Base-by-base conservation (phyloP, 53 echinoderm and acorn worm genomes). In the Paelopatides confundens region DNA sequence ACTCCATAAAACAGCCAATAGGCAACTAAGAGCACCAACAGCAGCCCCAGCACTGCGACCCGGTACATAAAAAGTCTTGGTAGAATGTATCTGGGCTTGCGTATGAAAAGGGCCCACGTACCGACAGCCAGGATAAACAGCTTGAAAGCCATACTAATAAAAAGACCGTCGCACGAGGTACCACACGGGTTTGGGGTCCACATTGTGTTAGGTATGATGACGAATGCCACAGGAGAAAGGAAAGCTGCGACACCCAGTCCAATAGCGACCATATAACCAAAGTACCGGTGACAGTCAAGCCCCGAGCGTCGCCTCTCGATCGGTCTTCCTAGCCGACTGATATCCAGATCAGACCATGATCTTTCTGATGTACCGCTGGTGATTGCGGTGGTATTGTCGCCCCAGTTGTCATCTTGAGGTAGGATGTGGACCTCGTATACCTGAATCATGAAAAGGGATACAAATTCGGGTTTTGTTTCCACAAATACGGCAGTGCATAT, bases 331-430 rank as follows among this genome's bases (percentile, higher is more conserved):
- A 98, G 85, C 7, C 92, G 88, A 27, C 94, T 87, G 28, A 95
- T 90, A 67, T 95, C 98, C 29, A 95, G 95, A 33, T 93, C 88
- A 23, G 98, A 98, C 77, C 85, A 85, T 31, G 95, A 95, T 24
- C 95, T 87, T 43, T 98, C 98, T 17, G 98, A 98, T 31, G 98
- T 98, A n/a, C 98, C 98, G 14, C 63, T 64, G 4, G 98, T 98
- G 77, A 98, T 94, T 71, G 95, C 98, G 4, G 98, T 98, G 31
- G 98, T 98, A 88, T 98, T 98, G 82, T 98, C 95, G 5, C 95
- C 98, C 98, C 98, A 95, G 85, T 98, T 95, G 85, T 98, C 98
- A 92, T 98, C 98, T 66, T 98, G 98, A 2, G 95, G 95, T 13
- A 98, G 90, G 40, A 98, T 98, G 66, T 98, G 95, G 31, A 98